A percentile compares a stretch with the other conserved stretches of the same genome.
phyloP scores from a whole-genome alignment of 2,888 invertebrate genomes.

The Drosophila lutescens region DNA sequence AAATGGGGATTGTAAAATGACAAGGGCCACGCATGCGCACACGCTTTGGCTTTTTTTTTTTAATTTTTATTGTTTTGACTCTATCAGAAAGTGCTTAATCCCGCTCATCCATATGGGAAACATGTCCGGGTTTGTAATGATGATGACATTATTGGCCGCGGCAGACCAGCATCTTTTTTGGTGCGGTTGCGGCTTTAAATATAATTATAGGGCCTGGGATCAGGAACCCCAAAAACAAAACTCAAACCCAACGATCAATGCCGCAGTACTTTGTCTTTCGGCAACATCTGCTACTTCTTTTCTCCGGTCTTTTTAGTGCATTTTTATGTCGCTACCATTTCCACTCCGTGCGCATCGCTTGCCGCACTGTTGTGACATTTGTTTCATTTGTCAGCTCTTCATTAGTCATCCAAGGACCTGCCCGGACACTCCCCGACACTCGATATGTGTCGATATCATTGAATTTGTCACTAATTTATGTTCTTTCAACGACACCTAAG shows the following conservation, averaged over 20 bases:
- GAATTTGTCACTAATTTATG: slow-evolving; percentile 47
- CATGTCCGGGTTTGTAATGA: slow-evolving; percentile 58
- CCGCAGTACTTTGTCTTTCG: slow-evolving; percentile 23
- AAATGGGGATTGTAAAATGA: slow-evolving; percentile 32
- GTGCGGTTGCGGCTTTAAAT: slow-evolving; percentile 50
- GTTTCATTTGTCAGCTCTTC: slow-evolving; percentile 73
- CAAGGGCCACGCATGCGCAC: slow-evolving; percentile 41
- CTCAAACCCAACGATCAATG: slow-evolving; percentile 15
- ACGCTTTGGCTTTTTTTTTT: slow-evolving; percentile 26
- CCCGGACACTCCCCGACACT: slow-evolving; percentile 36
- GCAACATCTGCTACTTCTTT: slow-evolving; percentile 38
- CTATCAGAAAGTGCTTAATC: slow-evolving; percentile 52
- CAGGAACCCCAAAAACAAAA: slow-evolving; percentile 23
- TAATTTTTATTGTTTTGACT: slow-evolving; percentile 78
- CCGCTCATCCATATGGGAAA: slow-evolving; percentile 72
- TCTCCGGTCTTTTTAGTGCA: slow-evolving; percentile 56
- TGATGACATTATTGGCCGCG: slow-evolving; percentile 71
- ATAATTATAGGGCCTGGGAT: slow-evolving; percentile 38
- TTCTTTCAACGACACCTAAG: slow-evolving; percentile 27
- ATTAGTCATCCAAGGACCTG: slow-evolving; percentile 65
- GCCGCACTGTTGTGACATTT: slow-evolving; percentile 71
- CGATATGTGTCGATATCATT: slow-evolving; percentile 42
- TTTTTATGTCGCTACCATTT: slow-evolving; percentile 68
- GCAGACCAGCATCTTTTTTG: slow-evolving; percentile 65
- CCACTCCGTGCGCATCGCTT: slow-evolving; percentile 67